phyloP scores from a whole-genome alignment of 2,797 vertebrate genomes.

The Oreochromis grahami region DNA sequence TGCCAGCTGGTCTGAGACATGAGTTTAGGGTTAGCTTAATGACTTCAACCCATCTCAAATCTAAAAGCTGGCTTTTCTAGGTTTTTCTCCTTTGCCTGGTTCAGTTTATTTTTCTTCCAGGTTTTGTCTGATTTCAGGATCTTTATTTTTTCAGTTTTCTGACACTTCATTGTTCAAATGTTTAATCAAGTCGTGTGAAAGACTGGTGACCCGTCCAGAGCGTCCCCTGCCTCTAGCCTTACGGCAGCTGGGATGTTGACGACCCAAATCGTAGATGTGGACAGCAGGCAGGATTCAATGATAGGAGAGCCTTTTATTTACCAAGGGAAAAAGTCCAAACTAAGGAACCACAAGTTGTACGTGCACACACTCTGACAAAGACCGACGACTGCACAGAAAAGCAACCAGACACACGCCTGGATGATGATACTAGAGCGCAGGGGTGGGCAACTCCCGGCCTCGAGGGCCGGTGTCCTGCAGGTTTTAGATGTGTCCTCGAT shows the following conservation, averaged over 20 bases:
- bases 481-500: rapidly evolving
- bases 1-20: neutral
- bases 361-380: neutral
- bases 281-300: neutral
- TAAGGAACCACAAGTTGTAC: neutral
- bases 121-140: neutral
- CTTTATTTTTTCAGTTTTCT: neutral
- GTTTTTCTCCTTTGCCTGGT: neutral
- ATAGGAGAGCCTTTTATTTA: neutral
- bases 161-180: neutral
- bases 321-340: neutral
- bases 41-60: neutral
- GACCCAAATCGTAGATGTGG: rapidly evolving
- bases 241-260: neutral
- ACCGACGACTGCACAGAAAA: rapidly evolving
- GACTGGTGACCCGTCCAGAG: rapidly evolving
- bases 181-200: neutral
- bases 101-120: neutral
- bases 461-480: rapidly evolving
- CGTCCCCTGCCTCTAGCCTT: rapidly evolving
- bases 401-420: rapidly evolving
- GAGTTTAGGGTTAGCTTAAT: neutral
- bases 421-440: neutral
- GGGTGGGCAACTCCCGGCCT: neutral
- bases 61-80: neutral